These are phyloP conservation scores for Anthonomus grandis DNA, from an alignment of 1,140 invertebrate species.

Conservation along the genomic window DNA sequence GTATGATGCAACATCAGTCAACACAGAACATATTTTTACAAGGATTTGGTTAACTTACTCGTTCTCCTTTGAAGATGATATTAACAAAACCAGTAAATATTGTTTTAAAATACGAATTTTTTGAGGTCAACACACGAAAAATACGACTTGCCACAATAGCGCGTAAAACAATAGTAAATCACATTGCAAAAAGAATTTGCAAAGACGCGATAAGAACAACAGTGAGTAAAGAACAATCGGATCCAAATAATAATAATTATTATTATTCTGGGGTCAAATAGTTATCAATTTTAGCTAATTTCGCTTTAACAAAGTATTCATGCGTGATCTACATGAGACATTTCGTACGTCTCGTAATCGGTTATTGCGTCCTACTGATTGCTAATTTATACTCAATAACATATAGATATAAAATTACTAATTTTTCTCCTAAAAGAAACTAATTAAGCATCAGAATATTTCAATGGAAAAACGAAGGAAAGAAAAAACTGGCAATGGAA, in stretches of 20 bases:
- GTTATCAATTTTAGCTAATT: conserved; percentile 4
- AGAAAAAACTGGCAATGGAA: conserved; percentile 8
- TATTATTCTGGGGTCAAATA: conserved; percentile 7
- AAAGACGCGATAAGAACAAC: background rate
- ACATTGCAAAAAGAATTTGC: background rate
- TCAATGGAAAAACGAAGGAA: background rate
- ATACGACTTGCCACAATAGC: background rate
- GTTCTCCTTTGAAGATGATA: background rate
- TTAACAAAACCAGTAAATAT: background rate
- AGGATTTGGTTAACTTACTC: background rate
- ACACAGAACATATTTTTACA: background rate
- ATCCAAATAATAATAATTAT: background rate
- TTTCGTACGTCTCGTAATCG: background rate
- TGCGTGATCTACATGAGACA: conserved; percentile 10
- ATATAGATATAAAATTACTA: too few relatives aligned
- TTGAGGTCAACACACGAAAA: background rate
- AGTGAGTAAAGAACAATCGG: background rate
- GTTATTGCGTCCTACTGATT: too few relatives aligned
- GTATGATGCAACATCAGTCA: background rate
- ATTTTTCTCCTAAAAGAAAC: too few relatives aligned
- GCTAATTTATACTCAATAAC: too few relatives aligned
- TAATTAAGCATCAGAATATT: too few relatives aligned
- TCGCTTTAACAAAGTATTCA: conserved; percentile 10
- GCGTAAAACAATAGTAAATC: too few relatives aligned
- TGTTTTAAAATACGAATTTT: background rate